Conservation (phyloP, 2,797 vertebrate species). For the Enoplosus armatus region DNA sequence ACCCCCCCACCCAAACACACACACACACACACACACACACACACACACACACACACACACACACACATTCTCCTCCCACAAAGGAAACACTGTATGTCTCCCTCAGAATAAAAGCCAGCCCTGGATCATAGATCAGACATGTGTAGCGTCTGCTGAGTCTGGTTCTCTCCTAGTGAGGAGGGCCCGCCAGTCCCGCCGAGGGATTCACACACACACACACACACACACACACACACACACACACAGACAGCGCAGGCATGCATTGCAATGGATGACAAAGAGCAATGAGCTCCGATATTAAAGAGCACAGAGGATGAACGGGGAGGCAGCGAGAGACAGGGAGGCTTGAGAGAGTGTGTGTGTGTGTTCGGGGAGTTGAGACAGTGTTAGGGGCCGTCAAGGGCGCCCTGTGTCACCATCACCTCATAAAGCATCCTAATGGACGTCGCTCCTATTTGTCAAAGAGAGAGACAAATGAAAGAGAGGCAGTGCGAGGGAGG, state of each 20-base stretch:
- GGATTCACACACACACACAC: constrained; percentile 50
- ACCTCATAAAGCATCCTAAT: constrained; percentile 87
- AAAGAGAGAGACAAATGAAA: constrained; percentile 77
- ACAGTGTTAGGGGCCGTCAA: constrained; percentile 66
- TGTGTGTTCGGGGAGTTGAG: constrained; percentile 66
- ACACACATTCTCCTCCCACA: constrained; percentile 60
- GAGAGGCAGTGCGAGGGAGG: constrained; percentile 52
- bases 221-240: constrained; percentile 29
- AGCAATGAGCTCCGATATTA: constrained; percentile 80
- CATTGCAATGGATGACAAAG: constrained; percentile 72
- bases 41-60: constrained; percentile 13
- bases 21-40: constrained; percentile 15
- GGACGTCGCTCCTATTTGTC: constrained; percentile 77
- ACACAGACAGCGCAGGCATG: constrained; percentile 40
- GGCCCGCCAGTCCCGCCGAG: constrained; percentile 29
- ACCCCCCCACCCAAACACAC: constrained; percentile 10
- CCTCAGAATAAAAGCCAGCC: constrained; percentile 82
- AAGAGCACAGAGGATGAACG: constrained; percentile 70
- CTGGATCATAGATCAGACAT: constrained; percentile 78
- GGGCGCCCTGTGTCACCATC: constrained; percentile 78
- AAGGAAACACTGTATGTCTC: constrained; percentile 80
- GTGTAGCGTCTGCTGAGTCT: constrained; percentile 64
- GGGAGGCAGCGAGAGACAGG: constrained; percentile 49
- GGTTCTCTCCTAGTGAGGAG: constrained; percentile 45
- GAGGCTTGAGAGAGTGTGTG: constrained; percentile 39